A percentile compares a stretch with the other conserved stretches of the same genome.
Evolutionary conservation across 2,113 vertebrate species (phyloP).

Genomic region (Hemicordylus capensis): DNA sequence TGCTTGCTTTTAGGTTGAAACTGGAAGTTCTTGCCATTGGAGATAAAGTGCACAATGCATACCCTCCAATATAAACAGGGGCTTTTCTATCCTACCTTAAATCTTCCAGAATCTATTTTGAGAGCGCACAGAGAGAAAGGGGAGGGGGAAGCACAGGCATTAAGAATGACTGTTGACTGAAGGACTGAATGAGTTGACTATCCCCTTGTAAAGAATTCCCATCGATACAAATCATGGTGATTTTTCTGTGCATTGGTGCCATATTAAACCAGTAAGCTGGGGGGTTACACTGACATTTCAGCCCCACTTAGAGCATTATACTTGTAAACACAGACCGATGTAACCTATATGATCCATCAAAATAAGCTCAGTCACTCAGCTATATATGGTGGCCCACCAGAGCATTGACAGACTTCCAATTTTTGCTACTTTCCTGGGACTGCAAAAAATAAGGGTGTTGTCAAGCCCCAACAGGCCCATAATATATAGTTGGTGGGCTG

Average conservation of each 20-base stretch:
- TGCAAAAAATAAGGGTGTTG: background rate
- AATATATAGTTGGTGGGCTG: background rate
- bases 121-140: no score
- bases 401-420: background rate
- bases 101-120: no score
- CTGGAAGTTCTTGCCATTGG: slow-evolving; percentile 40
- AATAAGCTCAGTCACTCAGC: background rate
- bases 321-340: background rate
- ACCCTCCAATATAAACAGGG: no score
- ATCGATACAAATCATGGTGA: no score
- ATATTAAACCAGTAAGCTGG: background rate
- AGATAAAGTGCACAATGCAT: background rate
- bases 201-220: no score
- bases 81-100: no score
- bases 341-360: background rate
- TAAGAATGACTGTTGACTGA: no score
- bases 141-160: background rate
- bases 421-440: background rate
- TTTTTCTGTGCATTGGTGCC: background rate
- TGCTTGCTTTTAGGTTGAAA: background rate
- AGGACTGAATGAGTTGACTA: no score
- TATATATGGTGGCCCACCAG: no score
- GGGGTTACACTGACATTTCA: rapidly evolving
- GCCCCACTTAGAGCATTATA: background rate
- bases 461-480: no score